Percentiles rank a stretch among this genome's conserved stretches.
Conservation (phyloP, 2,113 vertebrate species). For the Mastomys coucha region DNA sequence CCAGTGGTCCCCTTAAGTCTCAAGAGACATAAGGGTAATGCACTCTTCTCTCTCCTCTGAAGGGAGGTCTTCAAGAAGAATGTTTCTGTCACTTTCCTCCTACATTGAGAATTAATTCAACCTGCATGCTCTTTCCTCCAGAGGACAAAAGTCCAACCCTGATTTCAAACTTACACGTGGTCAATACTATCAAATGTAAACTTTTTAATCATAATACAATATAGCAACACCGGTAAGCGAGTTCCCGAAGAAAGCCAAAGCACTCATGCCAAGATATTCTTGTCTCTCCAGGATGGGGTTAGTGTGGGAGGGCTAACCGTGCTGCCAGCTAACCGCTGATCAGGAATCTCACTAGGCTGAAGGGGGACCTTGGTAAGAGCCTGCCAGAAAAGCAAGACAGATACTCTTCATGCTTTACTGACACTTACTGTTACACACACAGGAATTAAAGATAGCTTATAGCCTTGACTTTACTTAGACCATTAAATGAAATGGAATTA, state of each 20-base stretch:
- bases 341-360: neutral
- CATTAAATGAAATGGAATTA: conserved; percentile 6
- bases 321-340: neutral
- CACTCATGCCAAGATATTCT: neutral
- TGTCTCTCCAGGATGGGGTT: rapidly evolving
- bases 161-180: neutral
- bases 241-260: neutral
- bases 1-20: neutral
- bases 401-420: neutral
- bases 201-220: neutral
- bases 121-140: neutral
- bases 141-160: neutral
- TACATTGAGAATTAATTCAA: neutral
- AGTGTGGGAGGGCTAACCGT: neutral
- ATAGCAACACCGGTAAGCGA: neutral
- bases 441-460: neutral
- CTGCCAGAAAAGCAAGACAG: neutral
- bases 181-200: conserved; percentile 60
- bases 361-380: neutral
- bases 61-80: neutral
- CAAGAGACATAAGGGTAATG: neutral
- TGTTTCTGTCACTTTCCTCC: neutral
- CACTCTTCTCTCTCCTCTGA: neutral
- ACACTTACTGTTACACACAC: neutral
- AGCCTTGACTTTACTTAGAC: neutral